Evolutionary conservation across 2,888 invertebrate species (phyloP), one percentile per base, ranked within the genome.

Genomic region (Proisotoma minuta): DNA sequence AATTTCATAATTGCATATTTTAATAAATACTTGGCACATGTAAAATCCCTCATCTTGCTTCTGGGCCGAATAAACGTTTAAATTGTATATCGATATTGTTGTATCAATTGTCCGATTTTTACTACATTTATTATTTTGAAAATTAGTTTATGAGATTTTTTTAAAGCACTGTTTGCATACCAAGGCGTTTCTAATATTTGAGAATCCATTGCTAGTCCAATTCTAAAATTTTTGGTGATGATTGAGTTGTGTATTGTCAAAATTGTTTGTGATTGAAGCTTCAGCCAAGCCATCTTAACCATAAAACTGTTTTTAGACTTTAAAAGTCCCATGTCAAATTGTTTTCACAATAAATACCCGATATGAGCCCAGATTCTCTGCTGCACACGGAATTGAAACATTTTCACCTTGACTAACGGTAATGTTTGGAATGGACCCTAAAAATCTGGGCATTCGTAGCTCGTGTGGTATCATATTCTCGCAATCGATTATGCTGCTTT

Each of bases 1-100:
- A 34, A 34, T 34, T 34, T 8, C 15, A 10, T 34, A 34, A 34
- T n/a, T n/a, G n/a, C n/a, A n/a, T n/a, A n/a, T n/a, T n/a, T n/a
- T n/a, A n/a, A n/a, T n/a, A n/a, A n/a, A n/a, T 12, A 54, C 3
- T 54, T 54, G 54, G 40, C 54, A 54, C 54, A 54, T 54, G 54
- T 54, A 54, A 22, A 27, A 22, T 12, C 39, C 54, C 23, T 54
- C 54, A 39, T 54, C 54, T 10, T 39, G 20, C 22, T 34, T 12
- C 15, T 18, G 8, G 4, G 39, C 40, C 3, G 34, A 34, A 22
- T 54, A 15, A 28, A 54, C 39, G 15, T 54, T 12, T 12, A 54
- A 12, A 3, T 22, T 54, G 54, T 54, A 54, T 40, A 54, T 54
- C 22, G 40, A 18, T 20, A 54, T 54, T 15, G 40, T 54, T 3